Evolutionary conservation across 2,113 vertebrate species (phyloP).

Genomic region (Syngnathus floridae): DNA sequence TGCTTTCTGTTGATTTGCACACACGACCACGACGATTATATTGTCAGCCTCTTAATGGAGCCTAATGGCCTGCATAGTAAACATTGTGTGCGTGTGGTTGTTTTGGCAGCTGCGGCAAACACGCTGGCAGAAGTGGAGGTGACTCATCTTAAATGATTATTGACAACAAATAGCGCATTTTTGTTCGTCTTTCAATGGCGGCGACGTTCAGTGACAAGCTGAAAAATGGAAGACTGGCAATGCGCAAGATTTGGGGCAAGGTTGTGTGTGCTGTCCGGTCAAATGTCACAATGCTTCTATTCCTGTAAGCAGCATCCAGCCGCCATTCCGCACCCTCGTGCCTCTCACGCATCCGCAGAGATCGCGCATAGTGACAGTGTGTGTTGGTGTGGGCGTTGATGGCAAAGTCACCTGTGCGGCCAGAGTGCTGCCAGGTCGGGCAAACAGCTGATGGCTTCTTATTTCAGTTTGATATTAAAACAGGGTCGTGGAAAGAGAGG

Average conservation of each 20-base stretch:
- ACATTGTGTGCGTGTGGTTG: neutral
- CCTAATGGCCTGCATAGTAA: too few relatives aligned
- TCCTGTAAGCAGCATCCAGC: constrained; percentile 37
- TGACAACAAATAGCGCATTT: neutral
- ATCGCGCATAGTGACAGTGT: constrained; percentile 8
- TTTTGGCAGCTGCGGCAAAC: neutral
- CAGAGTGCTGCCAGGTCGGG: constrained; percentile 44
- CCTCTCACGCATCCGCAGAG: neutral
- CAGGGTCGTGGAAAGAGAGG: constrained; percentile 6
- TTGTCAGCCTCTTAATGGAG: too few relatives aligned
- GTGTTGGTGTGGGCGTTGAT: constrained; percentile 30
- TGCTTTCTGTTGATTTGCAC: too few relatives aligned
- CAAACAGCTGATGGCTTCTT: constrained; percentile 53
- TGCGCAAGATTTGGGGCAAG: neutral
- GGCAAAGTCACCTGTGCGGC: constrained; percentile 52
- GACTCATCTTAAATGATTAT: neutral
- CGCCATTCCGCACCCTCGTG: constrained; percentile 17
- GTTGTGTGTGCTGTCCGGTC: constrained; percentile 7
- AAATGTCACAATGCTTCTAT: constrained; percentile 52
- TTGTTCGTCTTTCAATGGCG: neutral
- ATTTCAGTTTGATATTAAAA: constrained; percentile 57
- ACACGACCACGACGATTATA: too few relatives aligned
- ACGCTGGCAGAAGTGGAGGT: neutral
- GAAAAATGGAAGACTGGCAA: neutral
- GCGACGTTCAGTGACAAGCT: neutral